Evolutionary conservation across 1,140 invertebrate genomes (phyloP), one percentile per base, ranked within the genome.

Genomic region (Ostrea edulis): DNA sequence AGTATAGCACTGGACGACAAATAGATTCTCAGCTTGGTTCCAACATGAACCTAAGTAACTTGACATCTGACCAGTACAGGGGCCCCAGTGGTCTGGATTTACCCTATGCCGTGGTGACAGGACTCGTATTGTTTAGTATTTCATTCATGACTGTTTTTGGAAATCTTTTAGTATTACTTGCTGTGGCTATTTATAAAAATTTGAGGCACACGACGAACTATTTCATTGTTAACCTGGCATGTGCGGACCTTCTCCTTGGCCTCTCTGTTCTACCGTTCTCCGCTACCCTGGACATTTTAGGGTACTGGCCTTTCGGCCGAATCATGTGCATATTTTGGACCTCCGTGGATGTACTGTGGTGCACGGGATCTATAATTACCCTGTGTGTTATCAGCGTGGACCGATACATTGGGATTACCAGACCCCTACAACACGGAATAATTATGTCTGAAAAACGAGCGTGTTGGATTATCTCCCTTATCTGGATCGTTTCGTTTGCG

Each of bases 401-500:
- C 89, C 89, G 95, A 35, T 95, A 95, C 89, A 92, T 95, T 84
- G 95, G 95, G 3, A 94, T 95, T 8, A 93, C 92, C 8, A 90
- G 94, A 65, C 95, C 95, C 11, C 93, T 95, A 12, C 86, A 90
- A 54, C 94, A 94, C 82, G 90, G 92, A 1, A 88, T 85, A n/a
- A 89, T 94, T 9, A 93, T 94, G 91, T 91, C 93, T 20, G 82
- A 90, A 17, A 90, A 87, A 82, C 96, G 98, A 58, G 98, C 98
- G 0, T 97, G 97, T 0, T 95, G 98, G 54, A 98, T 99, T 97
- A 99, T 99, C 89, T 96, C 97, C 0, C 96, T 97, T 11, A 98
- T 99, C n/a, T 99, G 98, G 98, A 95, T 98, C 20, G 96, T 99
- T 92, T 98, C 98, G 0, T 98, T 97, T 22, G 96, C 99, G 20